Base-by-base conservation (phyloP, 2,888 invertebrate genomes). In the Craniophora ligustri region DNA sequence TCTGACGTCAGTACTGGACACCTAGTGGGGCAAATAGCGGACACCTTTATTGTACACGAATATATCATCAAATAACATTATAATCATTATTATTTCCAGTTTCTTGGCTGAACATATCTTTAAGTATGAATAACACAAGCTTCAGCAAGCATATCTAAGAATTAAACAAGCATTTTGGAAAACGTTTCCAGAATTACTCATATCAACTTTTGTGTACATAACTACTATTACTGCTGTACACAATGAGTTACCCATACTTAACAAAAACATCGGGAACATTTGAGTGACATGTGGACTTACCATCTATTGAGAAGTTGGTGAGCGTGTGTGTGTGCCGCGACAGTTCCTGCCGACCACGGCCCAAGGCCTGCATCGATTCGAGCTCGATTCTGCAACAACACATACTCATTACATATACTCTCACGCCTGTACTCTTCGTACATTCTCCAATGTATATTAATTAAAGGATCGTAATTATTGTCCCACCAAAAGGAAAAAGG, bases 291-390 rank as follows among this genome's bases (percentile, higher is more conserved):
- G 21, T 19, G 8, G 58, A 79, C 86, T 75, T 77, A 93, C 93
- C 93, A 75, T 93, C 93, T 49, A 93, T 89, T 34, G 92, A 88
- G 86, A 91, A 92, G 81, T 85, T 91, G 73, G 79, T 87, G 53
- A 90, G 85, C 66, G 89, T 75, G 70, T 88, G 88, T 50, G 87
- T 73, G 68, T 89, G 90, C 69, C 89, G 86, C 80, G 89, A 82
- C 67, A 88, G 75, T 67, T 92, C 92, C 60, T 86, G 93, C 70
- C 94, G 94, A 64, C 93, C 91, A 79, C 94, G 94, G 75, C 93
- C 85, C 85, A 97, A 86, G 93, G 96, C 95, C 48, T 96, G 95
- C 86, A 96, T 95, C 2, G 97, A 95, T 87, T 97, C 97, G 81
- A 96, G 94, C 81, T 96, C 96, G 86, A 97, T 96, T 81, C 96